These are phyloP conservation scores for Stratiomys singularior DNA, from an alignment of 2,888 invertebrate genomes.

Conservation along the genomic window DNA sequence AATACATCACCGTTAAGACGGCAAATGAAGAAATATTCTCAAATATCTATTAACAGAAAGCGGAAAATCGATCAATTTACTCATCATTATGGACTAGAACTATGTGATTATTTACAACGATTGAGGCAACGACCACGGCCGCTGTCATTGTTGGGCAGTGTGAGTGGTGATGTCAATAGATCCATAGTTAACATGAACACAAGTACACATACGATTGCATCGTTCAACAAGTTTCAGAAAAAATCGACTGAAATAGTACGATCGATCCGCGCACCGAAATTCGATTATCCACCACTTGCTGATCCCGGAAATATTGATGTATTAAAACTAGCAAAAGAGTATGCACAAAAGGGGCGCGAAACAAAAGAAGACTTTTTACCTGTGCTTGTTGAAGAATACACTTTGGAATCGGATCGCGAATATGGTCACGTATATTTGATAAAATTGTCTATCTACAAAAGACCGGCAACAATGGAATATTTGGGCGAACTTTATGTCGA, in stretches of 20 bases:
- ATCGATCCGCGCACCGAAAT: slow-evolving; percentile 72
- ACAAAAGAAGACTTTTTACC: slow-evolving; percentile 78
- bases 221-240: slow-evolving; percentile 62
- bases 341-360: slow-evolving; percentile 63
- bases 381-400: slow-evolving; percentile 86
- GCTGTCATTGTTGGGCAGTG: slow-evolving; percentile 38
- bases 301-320: slow-evolving; percentile 67
- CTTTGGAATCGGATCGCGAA: slow-evolving; percentile 83
- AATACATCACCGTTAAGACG: slow-evolving; percentile 79
- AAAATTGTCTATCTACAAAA: slow-evolving; percentile 85
- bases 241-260: slow-evolving; percentile 69
- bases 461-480: slow-evolving; percentile 89
- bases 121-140: slow-evolving; percentile 61
- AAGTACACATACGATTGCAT: slow-evolving; percentile 41
- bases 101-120: slow-evolving; percentile 67
- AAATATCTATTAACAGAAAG: slow-evolving; percentile 85
- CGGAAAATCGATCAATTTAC: slow-evolving; percentile 87
- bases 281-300: slow-evolving; percentile 70
- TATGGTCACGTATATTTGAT: slow-evolving; percentile 82
- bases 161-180: slow-evolving; percentile 26
- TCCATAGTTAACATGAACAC: slow-evolving; percentile 9
- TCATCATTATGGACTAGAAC: slow-evolving; percentile 80
- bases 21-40: slow-evolving; percentile 81
- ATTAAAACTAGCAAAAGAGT: slow-evolving; percentile 65
- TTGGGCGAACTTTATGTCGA: slow-evolving; percentile 91